Percentiles rank a stretch among this genome's conserved stretches.
Conservation (phyloP, 2,113 vertebrate genomes). For the Malurus elegans region DNA sequence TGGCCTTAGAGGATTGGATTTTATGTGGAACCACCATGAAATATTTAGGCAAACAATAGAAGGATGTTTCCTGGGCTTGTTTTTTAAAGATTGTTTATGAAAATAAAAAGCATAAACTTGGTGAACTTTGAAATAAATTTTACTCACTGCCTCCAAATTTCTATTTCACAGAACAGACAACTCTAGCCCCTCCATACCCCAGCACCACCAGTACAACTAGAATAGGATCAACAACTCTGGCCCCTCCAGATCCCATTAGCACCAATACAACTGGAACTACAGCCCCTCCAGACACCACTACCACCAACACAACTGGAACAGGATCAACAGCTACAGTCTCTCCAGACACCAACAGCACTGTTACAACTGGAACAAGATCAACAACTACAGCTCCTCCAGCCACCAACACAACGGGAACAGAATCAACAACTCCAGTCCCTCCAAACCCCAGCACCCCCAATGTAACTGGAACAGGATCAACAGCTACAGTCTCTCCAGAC, state of each 20-base stretch:
- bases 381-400: neutral
- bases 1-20: neutral
- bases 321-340: neutral
- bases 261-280: neutral
- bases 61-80: neutral
- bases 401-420: neutral
- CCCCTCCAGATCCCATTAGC: neutral
- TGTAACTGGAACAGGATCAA: no score
- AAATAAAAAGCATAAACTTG: neutral
- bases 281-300: no score
- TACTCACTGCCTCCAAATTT: neutral
- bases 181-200: neutral
- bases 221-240: neutral
- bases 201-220: neutral
- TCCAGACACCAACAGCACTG: no score
- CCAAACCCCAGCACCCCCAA: neutral
- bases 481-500: neutral
- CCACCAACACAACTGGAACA: neutral
- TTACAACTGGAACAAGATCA: neutral
- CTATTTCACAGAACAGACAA: neutral
- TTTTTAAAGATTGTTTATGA: neutral
- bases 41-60: neutral
- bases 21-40: neutral
- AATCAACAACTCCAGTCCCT: accelerated
- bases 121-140: neutral